phyloP scores from a whole-genome alignment of 2,797 vertebrate species.

The Rhabdophis nuchalis region DNA sequence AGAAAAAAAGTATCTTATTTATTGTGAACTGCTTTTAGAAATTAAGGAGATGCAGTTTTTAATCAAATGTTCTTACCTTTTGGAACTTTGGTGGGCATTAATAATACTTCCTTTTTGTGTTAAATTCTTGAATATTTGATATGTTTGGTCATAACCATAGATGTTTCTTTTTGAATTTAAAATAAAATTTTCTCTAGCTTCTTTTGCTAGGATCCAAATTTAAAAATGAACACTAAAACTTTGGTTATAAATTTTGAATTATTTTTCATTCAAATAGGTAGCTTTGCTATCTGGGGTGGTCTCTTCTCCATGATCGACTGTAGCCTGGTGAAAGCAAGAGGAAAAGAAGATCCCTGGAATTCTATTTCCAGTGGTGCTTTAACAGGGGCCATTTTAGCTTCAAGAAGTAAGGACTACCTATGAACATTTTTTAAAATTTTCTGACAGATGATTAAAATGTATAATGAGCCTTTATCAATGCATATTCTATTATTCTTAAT shows the following conservation, averaged over 20 bases:
- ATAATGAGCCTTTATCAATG: not conserved
- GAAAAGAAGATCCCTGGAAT: constrained; percentile 98
- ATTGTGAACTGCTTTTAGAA: not conserved
- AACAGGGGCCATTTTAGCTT: constrained; percentile 94
- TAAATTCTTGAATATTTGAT: not conserved
- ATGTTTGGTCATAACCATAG: not conserved
- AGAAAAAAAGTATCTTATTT: not conserved
- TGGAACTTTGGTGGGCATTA: not conserved
- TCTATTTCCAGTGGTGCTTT: constrained; percentile 96
- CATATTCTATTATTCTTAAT: not conserved
- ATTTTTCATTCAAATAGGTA: constrained; percentile 72
- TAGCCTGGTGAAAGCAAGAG: constrained; percentile 89
- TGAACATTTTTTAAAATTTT: not conserved
- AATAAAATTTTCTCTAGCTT: not conserved
- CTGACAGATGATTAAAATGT: not conserved
- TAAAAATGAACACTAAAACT: not conserved
- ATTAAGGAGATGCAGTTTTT: not conserved
- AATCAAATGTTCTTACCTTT: not conserved
- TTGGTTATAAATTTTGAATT: not conserved
- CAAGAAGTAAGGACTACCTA: constrained; percentile 84
- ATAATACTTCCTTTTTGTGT: not conserved
- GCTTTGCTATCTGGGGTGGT: constrained; percentile 96
- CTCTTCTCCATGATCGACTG: constrained; percentile 98
- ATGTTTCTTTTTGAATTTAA: not conserved
- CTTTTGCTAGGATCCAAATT: not conserved